Percentiles rank a stretch among this genome's conserved stretches.
Evolutionary conservation across 2,888 invertebrate genomes (phyloP).

Genomic region (Dione juno): DNA sequence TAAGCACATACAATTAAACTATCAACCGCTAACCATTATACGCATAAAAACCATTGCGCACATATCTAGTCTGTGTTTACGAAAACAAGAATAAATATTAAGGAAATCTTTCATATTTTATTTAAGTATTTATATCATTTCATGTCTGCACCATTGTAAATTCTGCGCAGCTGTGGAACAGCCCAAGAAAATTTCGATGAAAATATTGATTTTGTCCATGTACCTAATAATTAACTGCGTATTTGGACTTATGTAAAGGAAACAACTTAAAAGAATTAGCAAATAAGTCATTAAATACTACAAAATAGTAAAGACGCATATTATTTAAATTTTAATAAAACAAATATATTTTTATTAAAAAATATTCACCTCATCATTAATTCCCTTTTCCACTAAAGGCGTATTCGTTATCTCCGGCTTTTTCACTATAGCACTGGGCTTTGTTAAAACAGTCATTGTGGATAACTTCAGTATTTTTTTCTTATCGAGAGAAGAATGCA

Average conservation of each 20-base stretch:
- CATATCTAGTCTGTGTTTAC: background rate
- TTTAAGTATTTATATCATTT: background rate
- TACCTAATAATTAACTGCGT: background rate
- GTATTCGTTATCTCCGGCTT: slow-evolving; percentile 86
- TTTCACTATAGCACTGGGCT: slow-evolving; percentile 86
- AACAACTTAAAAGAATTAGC: background rate
- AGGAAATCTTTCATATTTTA: background rate
- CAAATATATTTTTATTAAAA: background rate
- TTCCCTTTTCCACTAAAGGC: slow-evolving; percentile 84
- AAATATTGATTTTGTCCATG: slow-evolving; percentile 5
- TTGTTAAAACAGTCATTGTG: slow-evolving; percentile 91
- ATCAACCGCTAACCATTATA: too few species aligned
- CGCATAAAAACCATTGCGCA: background rate
- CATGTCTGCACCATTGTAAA: background rate
- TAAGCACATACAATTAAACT: too few species aligned
- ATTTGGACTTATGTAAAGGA: background rate
- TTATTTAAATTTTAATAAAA: background rate
- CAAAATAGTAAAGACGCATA: background rate
- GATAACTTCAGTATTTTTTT: slow-evolving; percentile 23
- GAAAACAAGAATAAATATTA: background rate
- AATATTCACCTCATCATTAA: slow-evolving; percentile 63
- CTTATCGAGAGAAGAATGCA: background rate
- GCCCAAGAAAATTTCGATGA: background rate
- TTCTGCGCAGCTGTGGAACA: slow-evolving; percentile 9
- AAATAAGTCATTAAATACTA: background rate